These are phyloP conservation scores for Sycophaga agraensis DNA, from an alignment of 1,140 invertebrate species.

Conservation along the genomic window DNA sequence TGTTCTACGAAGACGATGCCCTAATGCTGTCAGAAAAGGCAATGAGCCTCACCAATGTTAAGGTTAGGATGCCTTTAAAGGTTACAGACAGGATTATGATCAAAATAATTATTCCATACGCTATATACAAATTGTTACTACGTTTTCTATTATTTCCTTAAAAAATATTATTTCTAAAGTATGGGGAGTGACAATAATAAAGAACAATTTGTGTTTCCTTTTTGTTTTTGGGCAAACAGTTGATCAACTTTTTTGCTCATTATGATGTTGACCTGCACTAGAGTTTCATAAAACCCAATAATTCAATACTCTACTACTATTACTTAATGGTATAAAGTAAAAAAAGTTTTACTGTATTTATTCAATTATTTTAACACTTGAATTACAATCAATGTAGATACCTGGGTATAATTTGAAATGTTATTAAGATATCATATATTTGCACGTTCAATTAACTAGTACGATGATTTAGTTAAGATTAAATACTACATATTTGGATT, in stretches of 20 bases:
- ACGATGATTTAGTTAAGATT: too few species aligned
- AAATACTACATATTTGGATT: neutral
- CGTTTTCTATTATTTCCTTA: neutral
- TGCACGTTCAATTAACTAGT: too few species aligned
- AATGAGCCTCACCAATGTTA: slow-evolving; percentile 54
- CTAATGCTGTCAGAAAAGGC: slow-evolving; percentile 45
- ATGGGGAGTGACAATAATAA: too few species aligned
- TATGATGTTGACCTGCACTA: too few species aligned
- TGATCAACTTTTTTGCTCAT: neutral
- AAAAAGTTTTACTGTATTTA: neutral
- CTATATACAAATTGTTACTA: neutral
- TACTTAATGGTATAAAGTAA: neutral
- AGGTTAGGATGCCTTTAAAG: slow-evolving; percentile 44
- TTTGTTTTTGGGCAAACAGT: neutral
- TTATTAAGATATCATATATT: too few species aligned
- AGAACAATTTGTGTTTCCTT: neutral
- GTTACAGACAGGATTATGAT: neutral
- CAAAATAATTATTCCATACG: neutral
- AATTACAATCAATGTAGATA: too few species aligned
- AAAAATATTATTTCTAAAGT: neutral
- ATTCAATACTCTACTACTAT: neutral
- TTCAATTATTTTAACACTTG: too few species aligned
- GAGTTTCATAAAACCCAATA: too few species aligned
- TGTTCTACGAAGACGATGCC: slow-evolving; percentile 44
- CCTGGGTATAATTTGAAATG: too few species aligned